phyloP scores from a whole-genome alignment of 2,888 invertebrate species.

The Gnatocerus cornutus region DNA sequence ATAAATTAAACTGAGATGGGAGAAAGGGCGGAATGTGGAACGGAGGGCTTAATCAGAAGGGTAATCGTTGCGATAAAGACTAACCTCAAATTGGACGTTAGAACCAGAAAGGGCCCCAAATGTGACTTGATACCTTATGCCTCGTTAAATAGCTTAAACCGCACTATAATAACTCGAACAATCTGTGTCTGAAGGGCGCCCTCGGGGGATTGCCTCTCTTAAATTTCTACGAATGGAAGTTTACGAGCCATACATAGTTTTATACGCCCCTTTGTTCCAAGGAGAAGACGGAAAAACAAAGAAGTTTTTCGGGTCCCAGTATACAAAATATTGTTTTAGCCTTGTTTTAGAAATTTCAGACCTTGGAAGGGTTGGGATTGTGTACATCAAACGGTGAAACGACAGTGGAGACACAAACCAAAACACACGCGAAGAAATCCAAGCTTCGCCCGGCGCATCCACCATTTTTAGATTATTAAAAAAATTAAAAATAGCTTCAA shows the following conservation, averaged over 20 bases:
- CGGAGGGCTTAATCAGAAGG: background rate
- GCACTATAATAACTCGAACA: constrained; percentile 15
- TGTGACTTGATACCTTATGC: constrained; percentile 20
- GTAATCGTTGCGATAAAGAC: constrained; percentile 14
- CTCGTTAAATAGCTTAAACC: constrained; percentile 21
- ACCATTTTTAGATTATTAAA: too few species aligned
- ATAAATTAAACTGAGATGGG: background rate
- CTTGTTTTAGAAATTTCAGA: too few species aligned
- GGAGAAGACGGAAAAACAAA: too few species aligned
- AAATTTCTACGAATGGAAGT: constrained; percentile 3
- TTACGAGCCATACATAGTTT: constrained; percentile 18
- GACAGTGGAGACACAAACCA: too few species aligned
- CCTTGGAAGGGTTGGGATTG: too few species aligned
- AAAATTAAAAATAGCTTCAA: too few species aligned
- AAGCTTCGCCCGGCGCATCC: too few species aligned
- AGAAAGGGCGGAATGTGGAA: background rate
- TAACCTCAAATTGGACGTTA: constrained; percentile 20
- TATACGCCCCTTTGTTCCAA: background rate
- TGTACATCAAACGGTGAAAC: too few species aligned
- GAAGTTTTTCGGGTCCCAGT: too few species aligned
- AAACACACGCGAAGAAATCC: too few species aligned
- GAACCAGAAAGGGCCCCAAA: constrained; percentile 11
- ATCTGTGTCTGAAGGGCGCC: constrained; percentile 17
- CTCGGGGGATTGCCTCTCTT: constrained; percentile 8
- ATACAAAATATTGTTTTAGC: too few species aligned